These are phyloP conservation scores for Pollicipes pollicipes DNA, from an alignment of 1,140 invertebrate species.

Conservation along the genomic window DNA sequence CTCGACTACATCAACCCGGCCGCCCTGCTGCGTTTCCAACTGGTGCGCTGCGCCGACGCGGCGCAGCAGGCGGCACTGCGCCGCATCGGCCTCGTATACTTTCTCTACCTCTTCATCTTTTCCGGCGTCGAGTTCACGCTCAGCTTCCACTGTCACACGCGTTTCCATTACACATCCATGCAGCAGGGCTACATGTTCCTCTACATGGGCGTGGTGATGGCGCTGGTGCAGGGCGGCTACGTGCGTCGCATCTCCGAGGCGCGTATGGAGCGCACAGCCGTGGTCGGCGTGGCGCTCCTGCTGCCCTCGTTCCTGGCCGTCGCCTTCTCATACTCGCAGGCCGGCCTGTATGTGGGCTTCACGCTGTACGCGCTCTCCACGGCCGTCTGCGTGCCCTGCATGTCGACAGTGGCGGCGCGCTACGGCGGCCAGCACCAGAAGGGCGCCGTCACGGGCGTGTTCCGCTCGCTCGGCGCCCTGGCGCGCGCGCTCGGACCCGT, in stretches of 20 bases:
- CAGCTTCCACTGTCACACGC: slow-evolving; percentile 87
- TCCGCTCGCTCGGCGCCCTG: slow-evolving; percentile 79
- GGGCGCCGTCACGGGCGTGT: slow-evolving; percentile 79
- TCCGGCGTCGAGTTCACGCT: slow-evolving; percentile 95
- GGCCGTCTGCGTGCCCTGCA: slow-evolving; percentile 80
- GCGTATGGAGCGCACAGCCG: slow-evolving; percentile 51
- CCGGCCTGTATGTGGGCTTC: slow-evolving; percentile 56
- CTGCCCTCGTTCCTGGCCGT: slow-evolving; percentile 76
- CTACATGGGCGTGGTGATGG: slow-evolving; percentile 82
- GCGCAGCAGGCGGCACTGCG: slow-evolving; percentile 45
- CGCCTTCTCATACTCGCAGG: slow-evolving; percentile 42
- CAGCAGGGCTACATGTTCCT: slow-evolving; percentile 97
- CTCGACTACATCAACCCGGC: slow-evolving; percentile 5
- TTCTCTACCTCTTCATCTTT: slow-evolving; percentile 89
- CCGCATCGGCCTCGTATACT: slow-evolving; percentile 68
- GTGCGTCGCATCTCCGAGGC: slow-evolving; percentile 42
- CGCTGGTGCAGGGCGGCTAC: slow-evolving; percentile 74
- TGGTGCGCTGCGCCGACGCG: slow-evolving; percentile 6
- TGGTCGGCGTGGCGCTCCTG: slow-evolving; percentile 63
- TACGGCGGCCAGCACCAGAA: slow-evolving; percentile 68
- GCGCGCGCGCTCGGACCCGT: slow-evolving; percentile 82
- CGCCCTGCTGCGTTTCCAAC: slow-evolving; percentile 7
- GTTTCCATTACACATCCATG: slow-evolving; percentile 79
- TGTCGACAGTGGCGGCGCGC: slow-evolving; percentile 72
- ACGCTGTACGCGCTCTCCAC: slow-evolving; percentile 83